Evolutionary conservation across 2,888 invertebrate species (phyloP), one percentile per base, ranked within the genome.

Genomic region (Hydrotaea cyrtoneurina): DNA sequence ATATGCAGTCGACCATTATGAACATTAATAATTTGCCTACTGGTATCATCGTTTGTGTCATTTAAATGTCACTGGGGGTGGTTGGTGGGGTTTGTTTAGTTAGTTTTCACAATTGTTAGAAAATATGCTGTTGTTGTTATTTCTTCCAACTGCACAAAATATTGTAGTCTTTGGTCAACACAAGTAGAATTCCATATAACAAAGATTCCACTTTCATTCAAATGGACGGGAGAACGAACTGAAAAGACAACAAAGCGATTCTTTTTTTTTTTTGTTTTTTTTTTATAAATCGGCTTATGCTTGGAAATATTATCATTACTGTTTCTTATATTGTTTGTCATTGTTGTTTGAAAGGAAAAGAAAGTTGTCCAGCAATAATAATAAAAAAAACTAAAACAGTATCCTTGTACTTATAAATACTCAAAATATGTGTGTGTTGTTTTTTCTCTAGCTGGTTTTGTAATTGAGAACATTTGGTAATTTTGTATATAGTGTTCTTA

Each of bases 101-200:
- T 69, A 69, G 69, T 69, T 69, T 46, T 69, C 46, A 69, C 69
- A 69, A 69, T 69, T 69, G 46, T 50, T 23, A 15, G 5, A 43
- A 39, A 31, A 66, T 19, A 39, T 43, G n/a, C n/a, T n/a, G n/a
- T 10, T 43, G 19, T 64, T 10, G 31, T 36, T 66, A 2, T 53
- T 53, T 55, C 55, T 55, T 17, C 11, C 21, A 10, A 55, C 0
- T 21, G 55, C 55, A 21, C 21, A 50, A 39, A 46, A 69, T 46
- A 21, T 15, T 46, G 17, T 13, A 50, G 31, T 64, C 15, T 36
- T 10, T 50, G 39, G 39, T 15, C 2, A 15, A 46, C 2, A 50
- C 17, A 66, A 69, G 26, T 0, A 69, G 39, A 39, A 39, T 8
- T 31, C 31, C 3, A 3, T 2, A 39, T 39, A 55, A 69, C 50